Conservation (phyloP, 2,888 invertebrate species). For the Nineta flava region DNA sequence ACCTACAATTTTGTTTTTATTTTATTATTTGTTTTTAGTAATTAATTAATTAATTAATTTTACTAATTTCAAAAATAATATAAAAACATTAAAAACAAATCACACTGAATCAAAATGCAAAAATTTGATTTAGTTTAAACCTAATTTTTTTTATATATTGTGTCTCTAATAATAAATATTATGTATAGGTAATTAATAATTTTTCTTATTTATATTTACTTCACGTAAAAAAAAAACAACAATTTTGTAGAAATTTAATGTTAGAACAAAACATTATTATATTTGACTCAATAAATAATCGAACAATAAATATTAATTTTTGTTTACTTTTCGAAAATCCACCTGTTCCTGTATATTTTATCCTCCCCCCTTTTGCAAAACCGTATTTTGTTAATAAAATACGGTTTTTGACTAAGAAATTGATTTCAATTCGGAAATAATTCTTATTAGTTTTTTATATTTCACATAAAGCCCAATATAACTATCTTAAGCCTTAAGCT, state of each 20-base stretch:
- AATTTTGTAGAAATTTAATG: constrained; percentile 1
- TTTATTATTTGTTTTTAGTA: background rate
- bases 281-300: background rate
- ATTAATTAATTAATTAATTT: background rate
- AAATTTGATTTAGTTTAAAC: background rate
- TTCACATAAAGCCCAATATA: background rate
- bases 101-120: background rate
- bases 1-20: constrained; percentile 2
- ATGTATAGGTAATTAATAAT: background rate
- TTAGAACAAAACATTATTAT: background rate
- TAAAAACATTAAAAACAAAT: background rate
- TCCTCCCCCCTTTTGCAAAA: too few species aligned
- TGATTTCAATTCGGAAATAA: background rate
- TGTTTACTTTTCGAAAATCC: background rate
- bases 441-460: background rate
- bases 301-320: background rate
- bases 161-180: background rate
- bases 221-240: constrained; percentile 1
- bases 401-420: background rate
- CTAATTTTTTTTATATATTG: constrained; percentile 1
- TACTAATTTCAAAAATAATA: background rate
- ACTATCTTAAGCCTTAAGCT: too few species aligned
- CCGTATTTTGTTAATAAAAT: background rate
- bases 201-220: constrained; percentile 2
- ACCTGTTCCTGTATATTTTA: background rate